Evolutionary conservation across 2,113 vertebrate genomes (phyloP).

Genomic region (Microcebus lehilahytsara): DNA sequence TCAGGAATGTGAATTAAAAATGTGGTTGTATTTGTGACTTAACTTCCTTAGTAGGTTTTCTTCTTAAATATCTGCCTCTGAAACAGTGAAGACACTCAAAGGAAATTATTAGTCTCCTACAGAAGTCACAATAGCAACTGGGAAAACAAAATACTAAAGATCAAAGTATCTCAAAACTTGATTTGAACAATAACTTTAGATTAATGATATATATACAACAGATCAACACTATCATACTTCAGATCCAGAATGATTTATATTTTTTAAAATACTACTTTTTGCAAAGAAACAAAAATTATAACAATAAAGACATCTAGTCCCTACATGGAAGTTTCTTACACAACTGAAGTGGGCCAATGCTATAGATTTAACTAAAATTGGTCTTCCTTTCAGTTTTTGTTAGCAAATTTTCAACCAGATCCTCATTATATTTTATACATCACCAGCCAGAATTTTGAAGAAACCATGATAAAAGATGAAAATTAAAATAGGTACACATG

Average conservation of each 20-base stretch:
- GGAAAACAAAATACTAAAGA: constrained; percentile 33
- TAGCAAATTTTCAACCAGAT: constrained; percentile 57
- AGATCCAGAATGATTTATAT: neutral
- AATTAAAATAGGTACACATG: constrained; percentile 62
- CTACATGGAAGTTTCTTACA: constrained; percentile 7
- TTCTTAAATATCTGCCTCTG: constrained; percentile 9
- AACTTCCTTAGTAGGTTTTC: neutral
- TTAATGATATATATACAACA: neutral
- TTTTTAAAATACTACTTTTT: constrained; percentile 44
- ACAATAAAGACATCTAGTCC: neutral
- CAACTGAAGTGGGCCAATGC: constrained; percentile 32
- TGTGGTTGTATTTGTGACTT: neutral
- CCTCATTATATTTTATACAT: constrained; percentile 46
- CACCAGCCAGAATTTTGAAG: constrained; percentile 49
- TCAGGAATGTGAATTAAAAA: constrained; percentile 32
- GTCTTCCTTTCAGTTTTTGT: constrained; percentile 25
- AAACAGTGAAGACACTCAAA: constrained; percentile 18
- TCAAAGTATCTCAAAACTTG: neutral
- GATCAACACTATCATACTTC: neutral
- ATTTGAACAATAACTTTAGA: neutral
- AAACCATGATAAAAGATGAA: constrained; percentile 59
- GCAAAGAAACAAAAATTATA: constrained; percentile 26
- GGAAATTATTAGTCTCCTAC: constrained; percentile 1
- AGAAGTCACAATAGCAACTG: neutral
- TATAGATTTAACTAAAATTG: constrained; percentile 42